Conservation (phyloP, 2,797 vertebrate genomes). For the Parauchenoglanis ngamensis region DNA sequence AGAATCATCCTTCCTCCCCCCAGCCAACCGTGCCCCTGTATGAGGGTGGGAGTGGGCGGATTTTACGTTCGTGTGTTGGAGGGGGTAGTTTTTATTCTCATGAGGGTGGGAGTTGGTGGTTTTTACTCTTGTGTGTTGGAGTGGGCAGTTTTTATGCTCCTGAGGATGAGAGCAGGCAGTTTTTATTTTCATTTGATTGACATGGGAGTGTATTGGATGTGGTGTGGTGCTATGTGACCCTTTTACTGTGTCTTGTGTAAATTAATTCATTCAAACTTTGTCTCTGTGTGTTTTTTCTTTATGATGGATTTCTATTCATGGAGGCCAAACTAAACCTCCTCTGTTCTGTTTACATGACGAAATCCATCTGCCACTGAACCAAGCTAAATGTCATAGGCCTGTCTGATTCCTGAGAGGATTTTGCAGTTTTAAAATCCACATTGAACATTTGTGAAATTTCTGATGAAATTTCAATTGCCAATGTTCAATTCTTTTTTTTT, state of each 20-base stretch:
- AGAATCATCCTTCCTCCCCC: no score
- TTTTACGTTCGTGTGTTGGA: not conserved
- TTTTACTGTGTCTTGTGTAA: not conserved
- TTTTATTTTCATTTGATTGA: not conserved
- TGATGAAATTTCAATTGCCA: not conserved
- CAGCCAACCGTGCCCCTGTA: not conserved
- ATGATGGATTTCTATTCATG: conserved; percentile 20
- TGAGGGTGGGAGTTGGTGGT: not conserved
- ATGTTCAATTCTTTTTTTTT: not conserved
- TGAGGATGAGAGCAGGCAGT: not conserved
- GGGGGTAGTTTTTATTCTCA: not conserved
- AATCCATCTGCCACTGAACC: not conserved
- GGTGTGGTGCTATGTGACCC: not conserved
- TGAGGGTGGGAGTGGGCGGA: not conserved
- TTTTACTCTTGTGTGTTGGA: not conserved
- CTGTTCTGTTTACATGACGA: not conserved
- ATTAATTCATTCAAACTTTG: not conserved
- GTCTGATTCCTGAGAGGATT: not conserved
- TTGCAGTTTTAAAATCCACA: no score
- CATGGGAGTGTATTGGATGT: not conserved
- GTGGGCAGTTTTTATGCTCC: not conserved
- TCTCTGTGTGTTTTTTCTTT: not conserved
- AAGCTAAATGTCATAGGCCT: not conserved
- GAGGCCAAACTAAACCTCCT: not conserved
- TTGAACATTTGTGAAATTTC: not conserved